A percentile compares a stretch with the other conserved stretches of the same genome.
Evolutionary conservation across 2,113 vertebrate species (phyloP).

Genomic region (Aramus guarauna): DNA sequence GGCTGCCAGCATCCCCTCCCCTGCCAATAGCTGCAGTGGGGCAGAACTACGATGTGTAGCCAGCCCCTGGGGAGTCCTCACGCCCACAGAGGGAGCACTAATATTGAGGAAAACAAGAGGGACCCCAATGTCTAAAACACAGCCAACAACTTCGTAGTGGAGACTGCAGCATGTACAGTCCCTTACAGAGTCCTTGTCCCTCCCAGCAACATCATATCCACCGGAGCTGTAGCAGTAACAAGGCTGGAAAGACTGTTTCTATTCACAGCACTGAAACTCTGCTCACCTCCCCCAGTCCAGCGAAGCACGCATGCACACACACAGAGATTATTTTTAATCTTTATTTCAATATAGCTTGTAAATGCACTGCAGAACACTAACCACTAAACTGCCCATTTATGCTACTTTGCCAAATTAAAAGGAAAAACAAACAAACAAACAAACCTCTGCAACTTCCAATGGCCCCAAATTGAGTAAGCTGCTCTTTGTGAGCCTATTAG

Average conservation of each 20-base stretch:
- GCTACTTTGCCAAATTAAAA: not conserved
- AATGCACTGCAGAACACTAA: not conserved
- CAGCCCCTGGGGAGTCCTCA: too few species aligned
- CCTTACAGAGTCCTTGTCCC: not conserved
- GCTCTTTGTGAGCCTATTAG: constrained; percentile 43
- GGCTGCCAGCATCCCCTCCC: too few species aligned
- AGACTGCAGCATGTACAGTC: not conserved
- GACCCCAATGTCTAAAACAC: not conserved
- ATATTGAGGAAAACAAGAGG: not conserved
- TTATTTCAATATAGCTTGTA: not conserved
- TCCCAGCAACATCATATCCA: not conserved
- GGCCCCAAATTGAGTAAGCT: not conserved
- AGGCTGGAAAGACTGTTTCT: not conserved
- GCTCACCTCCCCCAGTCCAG: not conserved
- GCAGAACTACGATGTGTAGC: accelerated
- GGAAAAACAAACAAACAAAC: not conserved
- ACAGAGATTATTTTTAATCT: not conserved
- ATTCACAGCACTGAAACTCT: not conserved
- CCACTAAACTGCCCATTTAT: not conserved
- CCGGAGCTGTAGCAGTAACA: accelerated
- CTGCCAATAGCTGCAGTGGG: not conserved
- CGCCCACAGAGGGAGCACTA: not conserved
- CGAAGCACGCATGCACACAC: accelerated
- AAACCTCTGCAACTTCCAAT: not conserved
- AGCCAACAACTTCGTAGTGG: accelerated